Evolutionary conservation across 1,140 invertebrate species (phyloP), one percentile per base, ranked within the genome.

Genomic region (Agrilus planipennis): DNA sequence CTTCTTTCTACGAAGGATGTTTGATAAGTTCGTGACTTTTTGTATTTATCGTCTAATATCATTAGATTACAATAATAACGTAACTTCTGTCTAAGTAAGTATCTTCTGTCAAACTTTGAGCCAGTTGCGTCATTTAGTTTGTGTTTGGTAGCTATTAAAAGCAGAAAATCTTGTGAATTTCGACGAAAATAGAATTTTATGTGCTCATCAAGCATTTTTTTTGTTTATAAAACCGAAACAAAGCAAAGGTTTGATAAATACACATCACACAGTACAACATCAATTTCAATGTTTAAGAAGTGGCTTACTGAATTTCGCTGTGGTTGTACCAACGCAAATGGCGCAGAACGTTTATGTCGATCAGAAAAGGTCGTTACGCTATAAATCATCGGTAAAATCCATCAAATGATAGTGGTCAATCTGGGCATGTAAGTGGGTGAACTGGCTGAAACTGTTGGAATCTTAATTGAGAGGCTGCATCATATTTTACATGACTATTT

Each of bases 301-400:
- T 57, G 52, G 46, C 51, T 35, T 53, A 49, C 42, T 45, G 47
- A 55, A 3, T 55, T 54, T 47, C 46, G 53, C 49, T 47, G 47
- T 16, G 52, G 51, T 35, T 47, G 51, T 47, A 54, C 36, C 15
- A 36, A 37, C 45, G 50, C 44, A 25, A 29, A 46, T 41, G 44
- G 18, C 39, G 42, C 43, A 18, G 43, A 34, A 49, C 44, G 39
- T 37, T 44, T 40, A 25, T 50, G 45, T 34, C 37, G 46, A 7
- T 47, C 44, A 51, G 45, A 40, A 39, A n/a, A 32, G 45, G 27
- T 14, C 14, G 23, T 34, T 32, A 32, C 34, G 22, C 6, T 18
- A 16, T 12, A 36, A 22, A 36, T 4, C 10, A 19, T 18, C 2
- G 17, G 22, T 2, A 36, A 36, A 36, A 36, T 20, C 40, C n/a